A percentile compares a stretch with the other conserved stretches of the same genome.
These are phyloP conservation scores for Muscidifurax raptorellus DNA, from an alignment of 1,140 invertebrate species.

Conservation along the genomic window DNA sequence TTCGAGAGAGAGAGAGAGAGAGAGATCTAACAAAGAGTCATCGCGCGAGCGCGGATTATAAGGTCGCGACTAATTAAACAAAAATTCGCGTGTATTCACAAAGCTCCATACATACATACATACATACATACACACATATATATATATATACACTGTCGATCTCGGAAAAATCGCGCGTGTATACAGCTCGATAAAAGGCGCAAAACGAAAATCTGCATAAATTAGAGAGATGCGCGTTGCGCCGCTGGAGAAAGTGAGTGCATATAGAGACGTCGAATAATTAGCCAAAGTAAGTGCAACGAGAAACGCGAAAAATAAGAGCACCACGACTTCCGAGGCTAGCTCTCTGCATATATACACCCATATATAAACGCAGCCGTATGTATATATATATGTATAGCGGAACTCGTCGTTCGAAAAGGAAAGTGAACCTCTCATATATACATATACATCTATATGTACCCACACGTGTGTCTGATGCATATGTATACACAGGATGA, in stretches of 20 bases:
- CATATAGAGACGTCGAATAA: slow-evolving; percentile 40
- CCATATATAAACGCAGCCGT: slow-evolving; percentile 28
- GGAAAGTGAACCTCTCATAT: slow-evolving; percentile 20
- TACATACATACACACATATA: no score
- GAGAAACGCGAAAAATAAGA: slow-evolving; percentile 42
- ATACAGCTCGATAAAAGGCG: no score
- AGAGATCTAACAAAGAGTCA: not conserved
- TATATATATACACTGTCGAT: no score
- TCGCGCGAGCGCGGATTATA: not conserved
- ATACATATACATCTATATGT: not conserved
- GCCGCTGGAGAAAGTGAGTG: slow-evolving; percentile 43
- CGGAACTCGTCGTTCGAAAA: slow-evolving; percentile 51
- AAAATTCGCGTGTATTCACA: not conserved
- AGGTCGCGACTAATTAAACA: slow-evolving; percentile 10
- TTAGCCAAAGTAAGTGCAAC: slow-evolving; percentile 43
- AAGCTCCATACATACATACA: no score
- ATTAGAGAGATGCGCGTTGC: slow-evolving; percentile 36
- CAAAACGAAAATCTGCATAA: slow-evolving; percentile 31
- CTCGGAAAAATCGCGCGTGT: not conserved
- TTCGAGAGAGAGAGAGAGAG: slow-evolving; percentile 26
- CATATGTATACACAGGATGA: not conserved
- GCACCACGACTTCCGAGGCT: slow-evolving; percentile 43
- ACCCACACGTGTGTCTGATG: not conserved
- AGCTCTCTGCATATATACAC: slow-evolving; percentile 27
- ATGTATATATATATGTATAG: slow-evolving; percentile 56